These are phyloP conservation scores for Chelidonichthys spinosus DNA, from an alignment of 2,797 vertebrate genomes.

Conservation along the genomic window DNA sequence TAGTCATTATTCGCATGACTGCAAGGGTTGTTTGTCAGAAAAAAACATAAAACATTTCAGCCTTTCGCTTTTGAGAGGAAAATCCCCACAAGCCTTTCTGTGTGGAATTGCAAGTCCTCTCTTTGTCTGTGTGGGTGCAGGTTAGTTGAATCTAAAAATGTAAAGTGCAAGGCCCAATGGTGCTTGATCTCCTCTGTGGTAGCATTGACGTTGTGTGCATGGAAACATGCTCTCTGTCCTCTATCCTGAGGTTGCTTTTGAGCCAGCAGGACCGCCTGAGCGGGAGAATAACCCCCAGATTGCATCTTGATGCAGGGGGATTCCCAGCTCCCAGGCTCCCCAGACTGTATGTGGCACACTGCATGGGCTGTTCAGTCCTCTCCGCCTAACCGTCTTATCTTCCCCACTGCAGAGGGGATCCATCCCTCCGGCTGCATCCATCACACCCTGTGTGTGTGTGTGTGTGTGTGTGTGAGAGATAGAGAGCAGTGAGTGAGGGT, in stretches of 20 bases:
- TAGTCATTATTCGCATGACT: slow-evolving; percentile 7
- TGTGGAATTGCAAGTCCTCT: background rate
- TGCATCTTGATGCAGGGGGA: slow-evolving; percentile 73
- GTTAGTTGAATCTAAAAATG: slow-evolving; percentile 6
- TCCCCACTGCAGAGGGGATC: slow-evolving; percentile 63
- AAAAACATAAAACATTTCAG: slow-evolving; percentile 1
- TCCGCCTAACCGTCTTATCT: slow-evolving; percentile 71
- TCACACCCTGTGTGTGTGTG: slow-evolving; percentile 35
- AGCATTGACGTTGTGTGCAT: slow-evolving; percentile 8
- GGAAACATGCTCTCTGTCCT: slow-evolving; percentile 25
- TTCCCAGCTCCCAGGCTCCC: slow-evolving; percentile 67
- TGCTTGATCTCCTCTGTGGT: slow-evolving; percentile 13
- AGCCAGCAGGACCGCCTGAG: slow-evolving; percentile 37
- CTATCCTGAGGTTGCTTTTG: slow-evolving; percentile 43
- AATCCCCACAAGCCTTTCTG: background rate
- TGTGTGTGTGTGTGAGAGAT: slow-evolving; percentile 22
- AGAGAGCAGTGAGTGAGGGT: slow-evolving; percentile 9
- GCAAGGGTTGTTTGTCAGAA: slow-evolving; percentile 26
- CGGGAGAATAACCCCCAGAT: slow-evolving; percentile 68
- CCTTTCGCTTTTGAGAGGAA: background rate
- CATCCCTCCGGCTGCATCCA: slow-evolving; percentile 64
- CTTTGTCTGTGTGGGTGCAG: background rate
- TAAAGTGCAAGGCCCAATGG: background rate
- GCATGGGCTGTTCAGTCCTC: slow-evolving; percentile 50
- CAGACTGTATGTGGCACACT: slow-evolving; percentile 54